phyloP scores from a whole-genome alignment of 2,888 invertebrate species.

The Monopis laevigella region DNA sequence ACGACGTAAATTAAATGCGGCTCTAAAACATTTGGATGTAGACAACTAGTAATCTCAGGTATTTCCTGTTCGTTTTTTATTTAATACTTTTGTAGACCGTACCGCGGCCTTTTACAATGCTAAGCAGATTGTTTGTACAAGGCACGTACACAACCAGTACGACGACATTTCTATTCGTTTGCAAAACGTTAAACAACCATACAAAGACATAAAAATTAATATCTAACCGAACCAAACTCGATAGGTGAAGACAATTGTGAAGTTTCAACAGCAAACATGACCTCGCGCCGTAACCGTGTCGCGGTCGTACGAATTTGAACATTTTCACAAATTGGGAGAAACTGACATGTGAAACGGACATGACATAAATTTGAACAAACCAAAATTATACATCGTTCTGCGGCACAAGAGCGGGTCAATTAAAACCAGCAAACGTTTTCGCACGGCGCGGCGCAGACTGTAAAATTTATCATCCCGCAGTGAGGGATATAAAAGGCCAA shows the following conservation, averaged over 20 bases:
- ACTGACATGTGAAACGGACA: background rate
- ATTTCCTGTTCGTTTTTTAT: too few relatives aligned
- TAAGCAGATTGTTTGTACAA: slow-evolving; percentile 36
- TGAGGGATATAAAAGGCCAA: slow-evolving; percentile 26
- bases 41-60: too few relatives aligned
- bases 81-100: too few relatives aligned
- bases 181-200: too few relatives aligned
- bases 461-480: slow-evolving; percentile 41
- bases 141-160: background rate
- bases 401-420: background rate
- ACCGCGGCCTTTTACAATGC: slow-evolving; percentile 46
- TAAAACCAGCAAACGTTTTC: slow-evolving; percentile 24
- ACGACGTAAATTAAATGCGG: slow-evolving; percentile 25
- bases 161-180: background rate
- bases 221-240: too few relatives aligned
- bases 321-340: background rate
- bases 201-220: too few relatives aligned
- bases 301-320: background rate
- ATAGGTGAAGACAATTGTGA: slow-evolving; percentile 7
- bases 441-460: slow-evolving; percentile 49
- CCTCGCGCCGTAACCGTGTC: slow-evolving; percentile 6
- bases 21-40: too few relatives aligned
- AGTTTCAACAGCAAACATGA: slow-evolving; percentile 7
- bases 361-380: background rate
- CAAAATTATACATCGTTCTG: background rate